A percentile compares a stretch with the other conserved stretches of the same genome.
Evolutionary conservation across 2,113 vertebrate species (phyloP).

Genomic region (Oncorhynchus keta): DNA sequence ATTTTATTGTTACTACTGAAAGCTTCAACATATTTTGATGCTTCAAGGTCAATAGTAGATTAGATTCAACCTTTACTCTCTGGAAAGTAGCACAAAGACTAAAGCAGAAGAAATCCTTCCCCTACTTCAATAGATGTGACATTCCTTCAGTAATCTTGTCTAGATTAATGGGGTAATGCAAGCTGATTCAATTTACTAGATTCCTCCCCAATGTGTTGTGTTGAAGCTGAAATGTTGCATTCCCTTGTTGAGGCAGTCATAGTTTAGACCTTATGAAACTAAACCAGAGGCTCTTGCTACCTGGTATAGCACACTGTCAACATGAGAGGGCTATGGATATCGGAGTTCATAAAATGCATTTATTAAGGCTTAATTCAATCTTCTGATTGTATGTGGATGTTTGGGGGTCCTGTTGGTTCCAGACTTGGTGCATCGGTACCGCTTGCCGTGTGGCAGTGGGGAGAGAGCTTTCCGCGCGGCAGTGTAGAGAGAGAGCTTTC

Average conservation of each 20-base stretch:
- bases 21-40: too few relatives aligned
- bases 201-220: background rate
- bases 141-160: constrained; percentile 12
- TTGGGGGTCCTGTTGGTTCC: background rate
- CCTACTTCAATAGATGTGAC: background rate
- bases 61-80: too few relatives aligned
- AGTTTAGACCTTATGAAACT: background rate
- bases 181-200: background rate
- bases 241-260: background rate
- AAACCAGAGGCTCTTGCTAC: background rate
- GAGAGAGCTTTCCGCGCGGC: too few relatives aligned
- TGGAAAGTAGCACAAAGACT: too few relatives aligned
- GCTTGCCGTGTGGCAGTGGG: too few relatives aligned
- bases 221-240: constrained; percentile 6
- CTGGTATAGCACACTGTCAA: background rate
- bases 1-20: too few relatives aligned
- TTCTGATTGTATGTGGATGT: background rate
- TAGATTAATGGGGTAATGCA: background rate
- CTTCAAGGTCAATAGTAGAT: too few relatives aligned
- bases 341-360: background rate
- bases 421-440: too few relatives aligned
- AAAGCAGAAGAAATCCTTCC: too few relatives aligned
- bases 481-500: too few relatives aligned
- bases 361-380: background rate
- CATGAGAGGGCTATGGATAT: too few relatives aligned